Percentiles rank a stretch among this genome's conserved stretches.
phyloP scores from a whole-genome alignment of 1,140 invertebrate species.

The Trypoxylus dichotomus region DNA sequence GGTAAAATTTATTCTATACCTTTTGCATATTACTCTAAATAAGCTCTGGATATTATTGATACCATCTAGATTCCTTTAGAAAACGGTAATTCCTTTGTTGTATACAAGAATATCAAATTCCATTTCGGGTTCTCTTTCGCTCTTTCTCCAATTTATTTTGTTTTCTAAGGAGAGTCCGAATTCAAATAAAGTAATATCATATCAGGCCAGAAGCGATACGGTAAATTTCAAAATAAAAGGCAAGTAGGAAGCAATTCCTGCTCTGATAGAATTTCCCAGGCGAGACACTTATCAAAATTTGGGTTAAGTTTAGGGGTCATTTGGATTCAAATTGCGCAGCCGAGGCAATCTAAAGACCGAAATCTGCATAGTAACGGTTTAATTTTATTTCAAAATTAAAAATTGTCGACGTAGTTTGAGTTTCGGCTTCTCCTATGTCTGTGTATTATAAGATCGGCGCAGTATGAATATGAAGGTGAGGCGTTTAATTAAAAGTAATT shows the following conservation, averaged over 20 bases:
- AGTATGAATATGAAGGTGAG: neutral
- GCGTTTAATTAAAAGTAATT: neutral
- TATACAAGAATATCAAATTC: neutral
- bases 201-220: neutral
- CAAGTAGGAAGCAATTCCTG: neutral
- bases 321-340: constrained; percentile 19
- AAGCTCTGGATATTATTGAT: neutral
- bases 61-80: neutral
- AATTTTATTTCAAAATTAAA: constrained; percentile 18
- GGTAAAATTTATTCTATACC: neutral
- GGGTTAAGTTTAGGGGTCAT: constrained; percentile 19
- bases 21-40: neutral
- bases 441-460: neutral
- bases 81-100: neutral
- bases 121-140: neutral
- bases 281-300: constrained; percentile 24
- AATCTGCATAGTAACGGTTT: constrained; percentile 21
- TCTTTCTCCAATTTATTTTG: neutral
- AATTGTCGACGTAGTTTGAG: neutral
- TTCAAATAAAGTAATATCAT: neutral
- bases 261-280: constrained; percentile 15
- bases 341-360: neutral
- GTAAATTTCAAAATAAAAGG: neutral
- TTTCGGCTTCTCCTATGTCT: neutral
- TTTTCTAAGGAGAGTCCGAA: neutral